Base-by-base conservation (phyloP, 2,113 vertebrate genomes). In the Dolichotis patagonum region DNA sequence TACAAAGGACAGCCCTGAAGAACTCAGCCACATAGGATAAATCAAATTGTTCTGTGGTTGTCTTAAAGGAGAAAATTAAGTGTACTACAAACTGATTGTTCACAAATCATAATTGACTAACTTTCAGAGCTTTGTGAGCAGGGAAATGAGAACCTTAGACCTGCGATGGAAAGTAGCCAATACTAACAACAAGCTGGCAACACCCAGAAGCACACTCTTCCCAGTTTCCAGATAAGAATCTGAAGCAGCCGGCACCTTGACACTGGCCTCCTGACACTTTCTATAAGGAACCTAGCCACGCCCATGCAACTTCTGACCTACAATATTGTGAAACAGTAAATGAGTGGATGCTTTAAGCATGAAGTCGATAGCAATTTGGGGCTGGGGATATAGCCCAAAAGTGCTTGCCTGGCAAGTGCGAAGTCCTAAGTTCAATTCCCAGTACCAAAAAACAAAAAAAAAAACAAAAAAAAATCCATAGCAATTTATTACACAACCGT, bases 11-110 rank as follows among this genome's bases (percentile, higher is more conserved):
- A 80, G 20, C 20, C 30, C 12, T 30, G 4, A 75, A 12, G 16
- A 54, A 67, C 20, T 28, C 54, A 87, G 60, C 83, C 43, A 83
- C 35, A 75, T 0, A 5, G n/a, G 46, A 90, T 69, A 67, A 46
- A 46, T 62, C 62, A 35, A 85, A 88, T 30, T 85, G 24, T 12
- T 88, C 54, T 73, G 6, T 3, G 52, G 35, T 71, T 77, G 35
- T 75, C 85, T 83, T 96, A 75, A 63, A 77, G 73, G 32, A 84
- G 52, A 92, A 93, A 80, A 96, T 56, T 52, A 58, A 95, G 49
- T 75, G 12, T 16, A 49, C 52, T 78, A 16, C 73, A 58, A 93
- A 77, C 7, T 46, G 46, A 85, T 62, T 69, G 52, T 22, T 67
- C 56, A 73, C 65, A 78, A 92, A 49, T 62, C 49, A 84, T 28